These are phyloP conservation scores for Chaetodon trifascialis DNA, from an alignment of 2,113 vertebrate genomes.

Conservation along the genomic window DNA sequence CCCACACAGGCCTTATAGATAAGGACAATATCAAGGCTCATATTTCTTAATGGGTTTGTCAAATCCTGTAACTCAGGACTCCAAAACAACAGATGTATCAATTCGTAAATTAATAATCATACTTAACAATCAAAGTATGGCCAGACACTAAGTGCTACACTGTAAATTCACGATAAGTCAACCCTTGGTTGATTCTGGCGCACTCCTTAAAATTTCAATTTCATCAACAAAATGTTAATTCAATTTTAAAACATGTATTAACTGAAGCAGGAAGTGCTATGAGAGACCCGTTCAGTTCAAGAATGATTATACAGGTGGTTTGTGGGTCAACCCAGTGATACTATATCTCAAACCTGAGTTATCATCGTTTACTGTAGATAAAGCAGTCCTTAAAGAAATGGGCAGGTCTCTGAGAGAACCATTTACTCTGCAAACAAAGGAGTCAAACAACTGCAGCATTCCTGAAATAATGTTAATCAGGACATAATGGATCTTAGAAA, in stretches of 20 bases:
- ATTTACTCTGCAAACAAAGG: slow-evolving; percentile 1
- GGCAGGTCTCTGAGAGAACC: too few relatives aligned
- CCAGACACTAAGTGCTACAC: not conserved
- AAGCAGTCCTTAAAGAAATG: slow-evolving; percentile 14
- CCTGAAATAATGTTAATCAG: not conserved
- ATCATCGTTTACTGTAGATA: slow-evolving; percentile 41
- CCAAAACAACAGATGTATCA: not conserved
- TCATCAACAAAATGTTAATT: not conserved
- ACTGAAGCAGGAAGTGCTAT: not conserved
- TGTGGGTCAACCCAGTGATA: slow-evolving; percentile 2
- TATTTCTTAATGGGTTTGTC: not conserved
- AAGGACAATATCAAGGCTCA: not conserved
- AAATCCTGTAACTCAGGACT: slow-evolving; percentile 8
- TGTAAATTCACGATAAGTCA: not conserved
- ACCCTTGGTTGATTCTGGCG: not conserved
- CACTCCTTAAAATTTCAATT: slow-evolving; percentile 2
- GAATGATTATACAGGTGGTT: not conserved
- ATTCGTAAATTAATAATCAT: not conserved
- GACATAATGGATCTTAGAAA: not conserved
- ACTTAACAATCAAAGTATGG: not conserved
- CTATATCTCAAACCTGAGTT: slow-evolving; percentile 1
- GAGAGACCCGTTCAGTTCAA: not conserved
- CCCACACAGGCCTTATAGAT: not conserved
- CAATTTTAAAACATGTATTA: not conserved
- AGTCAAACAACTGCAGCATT: slow-evolving; percentile 8